Percentiles rank a stretch among this genome's conserved stretches.
Evolutionary conservation across 2,797 vertebrate genomes (phyloP).

Genomic region (Acrocephalus scirpaceus): DNA sequence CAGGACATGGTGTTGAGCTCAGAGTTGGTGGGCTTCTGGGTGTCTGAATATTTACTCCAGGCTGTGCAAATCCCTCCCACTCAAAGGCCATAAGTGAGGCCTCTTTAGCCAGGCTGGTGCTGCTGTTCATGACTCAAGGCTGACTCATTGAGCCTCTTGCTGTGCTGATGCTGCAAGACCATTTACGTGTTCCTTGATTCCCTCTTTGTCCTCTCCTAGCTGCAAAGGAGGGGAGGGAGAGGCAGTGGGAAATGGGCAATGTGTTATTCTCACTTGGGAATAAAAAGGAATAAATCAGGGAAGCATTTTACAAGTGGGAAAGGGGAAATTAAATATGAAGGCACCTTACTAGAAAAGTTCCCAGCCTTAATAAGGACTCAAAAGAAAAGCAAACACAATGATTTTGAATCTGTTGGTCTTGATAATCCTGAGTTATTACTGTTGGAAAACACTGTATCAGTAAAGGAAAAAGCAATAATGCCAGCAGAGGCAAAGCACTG

Average conservation of each 20-base stretch:
- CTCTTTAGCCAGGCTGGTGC: neutral
- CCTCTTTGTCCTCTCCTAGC: neutral
- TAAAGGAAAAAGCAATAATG: neutral
- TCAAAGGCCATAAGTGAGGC: neutral
- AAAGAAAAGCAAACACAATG: neutral
- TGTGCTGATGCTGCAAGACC: neutral
- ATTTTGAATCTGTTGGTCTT: neutral
- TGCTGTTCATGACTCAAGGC: neutral
- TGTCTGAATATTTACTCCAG: neutral
- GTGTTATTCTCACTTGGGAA: neutral
- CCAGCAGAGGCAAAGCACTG: neutral
- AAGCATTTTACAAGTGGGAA: neutral
- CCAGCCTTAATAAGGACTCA: neutral
- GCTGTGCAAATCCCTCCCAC: neutral
- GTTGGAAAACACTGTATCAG: neutral
- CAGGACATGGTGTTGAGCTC: neutral
- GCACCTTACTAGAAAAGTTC: neutral
- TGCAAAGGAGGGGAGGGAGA: neutral
- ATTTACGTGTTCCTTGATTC: fast-evolving
- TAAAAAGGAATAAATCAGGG: neutral
- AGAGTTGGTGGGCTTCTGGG: neutral
- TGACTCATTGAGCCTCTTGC: neutral
- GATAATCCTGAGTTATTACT: neutral
- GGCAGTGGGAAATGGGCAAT: neutral
- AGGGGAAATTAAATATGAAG: neutral